A percentile compares a stretch with the other conserved stretches of the same genome.
These are phyloP conservation scores for Lasiurus borealis DNA, from an alignment of 2,113 vertebrate genomes.

Conservation along the genomic window DNA sequence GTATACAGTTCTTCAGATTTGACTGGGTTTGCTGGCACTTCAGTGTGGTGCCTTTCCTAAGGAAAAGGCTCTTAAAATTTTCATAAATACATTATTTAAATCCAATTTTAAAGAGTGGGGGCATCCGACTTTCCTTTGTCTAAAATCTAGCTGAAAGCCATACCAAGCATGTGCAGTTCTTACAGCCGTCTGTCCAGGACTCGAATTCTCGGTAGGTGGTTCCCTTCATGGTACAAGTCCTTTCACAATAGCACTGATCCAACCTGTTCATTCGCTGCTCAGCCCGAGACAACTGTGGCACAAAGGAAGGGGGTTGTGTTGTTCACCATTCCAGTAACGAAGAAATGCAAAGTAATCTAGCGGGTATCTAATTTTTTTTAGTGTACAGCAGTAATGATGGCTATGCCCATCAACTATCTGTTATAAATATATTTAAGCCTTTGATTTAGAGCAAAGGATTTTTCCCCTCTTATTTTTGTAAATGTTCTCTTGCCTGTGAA, in stretches of 20 bases:
- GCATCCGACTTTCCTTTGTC: neutral
- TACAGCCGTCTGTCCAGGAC: constrained; percentile 98
- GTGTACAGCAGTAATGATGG: neutral
- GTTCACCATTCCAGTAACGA: neutral
- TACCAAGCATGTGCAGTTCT: constrained; percentile 99
- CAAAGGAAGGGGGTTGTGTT: constrained; percentile 65
- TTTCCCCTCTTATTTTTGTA: neutral
- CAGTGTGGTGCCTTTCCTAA: constrained; percentile 53
- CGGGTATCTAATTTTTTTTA: neutral
- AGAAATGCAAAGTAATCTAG: neutral
- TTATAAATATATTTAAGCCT: neutral
- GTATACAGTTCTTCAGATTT: constrained; percentile 25
- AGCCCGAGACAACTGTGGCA: constrained; percentile 94
- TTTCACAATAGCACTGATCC: constrained; percentile 99
- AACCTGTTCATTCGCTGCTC: constrained; percentile 98
- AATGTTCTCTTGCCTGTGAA: neutral
- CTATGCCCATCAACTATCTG: neutral
- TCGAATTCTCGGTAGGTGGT: constrained; percentile 96
- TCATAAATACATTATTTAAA: constrained; percentile 65
- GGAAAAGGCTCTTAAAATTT: constrained; percentile 69
- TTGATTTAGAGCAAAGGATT: neutral
- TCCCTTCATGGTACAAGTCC: constrained; percentile 96
- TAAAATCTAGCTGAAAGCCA: constrained; percentile 73
- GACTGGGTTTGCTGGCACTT: constrained; percentile 50
- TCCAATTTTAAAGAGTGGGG: constrained; percentile 65